A percentile compares a stretch with the other conserved stretches of the same genome.
Conservation (phyloP, 2,113 vertebrate species). For the Lophura nycthemera region DNA sequence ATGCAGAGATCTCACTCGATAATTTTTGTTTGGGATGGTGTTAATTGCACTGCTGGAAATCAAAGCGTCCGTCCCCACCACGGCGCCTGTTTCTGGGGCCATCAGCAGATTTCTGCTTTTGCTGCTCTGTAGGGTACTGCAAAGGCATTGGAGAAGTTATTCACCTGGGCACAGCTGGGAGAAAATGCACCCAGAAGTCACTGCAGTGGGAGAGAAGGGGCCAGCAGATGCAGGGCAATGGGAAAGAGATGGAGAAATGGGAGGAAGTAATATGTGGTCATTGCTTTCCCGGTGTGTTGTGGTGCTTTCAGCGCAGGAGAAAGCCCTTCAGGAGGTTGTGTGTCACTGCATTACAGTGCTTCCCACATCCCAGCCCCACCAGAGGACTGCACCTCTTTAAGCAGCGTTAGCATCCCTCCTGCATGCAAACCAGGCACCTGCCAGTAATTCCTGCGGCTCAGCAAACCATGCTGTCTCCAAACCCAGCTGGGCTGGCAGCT, state of each 20-base stretch:
- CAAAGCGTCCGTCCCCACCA: not conserved
- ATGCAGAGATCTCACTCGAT: not conserved
- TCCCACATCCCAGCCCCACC: not conserved
- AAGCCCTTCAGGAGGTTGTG: not conserved
- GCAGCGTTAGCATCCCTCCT: not conserved
- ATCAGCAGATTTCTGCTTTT: not conserved
- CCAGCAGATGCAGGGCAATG: not conserved
- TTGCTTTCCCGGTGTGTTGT: not conserved
- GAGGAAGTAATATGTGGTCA: fast-evolving
- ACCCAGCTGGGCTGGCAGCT: not conserved
- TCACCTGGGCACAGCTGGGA: not conserved
- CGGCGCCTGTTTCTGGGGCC: not conserved
- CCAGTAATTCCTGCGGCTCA: not conserved
- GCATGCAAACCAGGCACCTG: not conserved
- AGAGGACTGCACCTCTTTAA: not conserved
- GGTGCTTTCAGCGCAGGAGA: not conserved
- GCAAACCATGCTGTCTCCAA: not conserved
- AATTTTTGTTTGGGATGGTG: not conserved
- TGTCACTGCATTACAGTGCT: not conserved
- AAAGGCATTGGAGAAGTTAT: not conserved
- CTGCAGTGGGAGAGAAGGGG: not conserved
- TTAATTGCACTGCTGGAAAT: constrained; percentile 49
- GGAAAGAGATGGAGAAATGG: not conserved
- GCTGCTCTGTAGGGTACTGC: not conserved
- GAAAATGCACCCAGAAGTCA: not conserved